A percentile compares a stretch with the other conserved stretches of the same genome.
Conservation (phyloP, 2,797 vertebrate species). For the Hipposideros larvatus region DNA sequence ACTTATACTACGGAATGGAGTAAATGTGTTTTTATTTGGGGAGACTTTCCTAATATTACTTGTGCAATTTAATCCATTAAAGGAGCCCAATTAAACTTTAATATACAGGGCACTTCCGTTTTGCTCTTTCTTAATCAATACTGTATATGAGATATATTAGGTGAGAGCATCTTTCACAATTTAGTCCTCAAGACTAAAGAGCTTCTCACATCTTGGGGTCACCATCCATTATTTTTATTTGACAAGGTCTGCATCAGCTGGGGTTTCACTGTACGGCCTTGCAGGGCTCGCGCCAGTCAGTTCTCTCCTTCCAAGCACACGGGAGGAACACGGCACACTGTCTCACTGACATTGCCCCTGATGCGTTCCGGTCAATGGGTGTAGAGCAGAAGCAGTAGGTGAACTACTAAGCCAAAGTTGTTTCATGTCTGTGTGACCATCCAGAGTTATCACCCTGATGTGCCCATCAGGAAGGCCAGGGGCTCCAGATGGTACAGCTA, state of each 20-base stretch:
- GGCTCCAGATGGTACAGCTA: not conserved
- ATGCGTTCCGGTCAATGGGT: not conserved
- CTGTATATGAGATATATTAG: not conserved
- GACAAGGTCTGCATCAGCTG: not conserved
- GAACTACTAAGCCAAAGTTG: not conserved
- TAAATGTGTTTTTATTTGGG: slow-evolving; percentile 36
- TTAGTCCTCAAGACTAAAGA: not conserved
- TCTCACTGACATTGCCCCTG: not conserved
- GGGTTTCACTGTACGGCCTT: not conserved
- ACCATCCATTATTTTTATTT: not conserved
- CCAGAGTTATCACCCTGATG: fast-evolving
- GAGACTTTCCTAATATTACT: not conserved
- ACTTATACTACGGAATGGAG: not conserved
- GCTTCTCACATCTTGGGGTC: not conserved
- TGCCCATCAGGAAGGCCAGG: not conserved
- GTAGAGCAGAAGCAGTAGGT: not conserved
- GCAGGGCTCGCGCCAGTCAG: no score
- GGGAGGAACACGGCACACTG: fast-evolving
- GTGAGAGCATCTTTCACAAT: not conserved
- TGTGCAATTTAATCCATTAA: slow-evolving; percentile 4
- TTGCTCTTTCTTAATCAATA: not conserved
- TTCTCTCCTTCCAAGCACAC: not conserved
- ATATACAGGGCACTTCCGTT: not conserved
- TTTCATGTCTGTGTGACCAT: not conserved
- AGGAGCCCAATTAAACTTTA: slow-evolving; percentile 26